A percentile compares a stretch with the other conserved stretches of the same genome.
phyloP scores from a whole-genome alignment of 2,797 vertebrate genomes.

The Kryptopterus vitreolus region DNA sequence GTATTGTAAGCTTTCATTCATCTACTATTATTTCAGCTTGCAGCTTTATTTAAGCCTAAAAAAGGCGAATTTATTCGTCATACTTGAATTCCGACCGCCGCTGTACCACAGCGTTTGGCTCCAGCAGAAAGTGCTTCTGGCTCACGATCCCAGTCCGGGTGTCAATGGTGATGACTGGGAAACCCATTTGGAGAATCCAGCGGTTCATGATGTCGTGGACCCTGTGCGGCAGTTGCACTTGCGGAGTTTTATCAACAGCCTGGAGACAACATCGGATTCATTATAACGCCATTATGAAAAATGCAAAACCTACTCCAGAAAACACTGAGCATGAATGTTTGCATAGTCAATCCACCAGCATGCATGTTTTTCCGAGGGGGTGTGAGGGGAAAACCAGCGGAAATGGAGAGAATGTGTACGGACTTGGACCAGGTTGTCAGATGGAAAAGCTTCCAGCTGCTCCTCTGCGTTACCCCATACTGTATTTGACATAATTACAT shows the following conservation, averaged over 20 bases:
- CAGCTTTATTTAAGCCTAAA: background rate
- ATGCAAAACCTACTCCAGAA: background rate
- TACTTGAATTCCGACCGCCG: conserved; percentile 84
- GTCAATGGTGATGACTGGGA: conserved; percentile 84
- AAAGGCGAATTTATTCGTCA: conserved; percentile 44
- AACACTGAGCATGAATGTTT: background rate
- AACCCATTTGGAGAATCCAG: conserved; percentile 97
- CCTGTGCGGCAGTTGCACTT: conserved; percentile 52
- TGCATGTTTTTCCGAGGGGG: background rate
- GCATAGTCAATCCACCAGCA: background rate
- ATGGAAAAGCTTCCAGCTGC: background rate
- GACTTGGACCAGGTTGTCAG: background rate
- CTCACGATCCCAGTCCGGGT: conserved; percentile 71
- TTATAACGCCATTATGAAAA: too few relatives aligned
- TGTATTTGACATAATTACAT: background rate
- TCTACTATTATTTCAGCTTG: background rate
- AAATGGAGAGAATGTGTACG: background rate
- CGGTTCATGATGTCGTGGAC: conserved; percentile 86
- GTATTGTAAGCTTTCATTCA: background rate
- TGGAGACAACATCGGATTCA: conserved; percentile 54
- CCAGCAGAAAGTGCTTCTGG: conserved; percentile 89
- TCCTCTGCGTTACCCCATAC: background rate
- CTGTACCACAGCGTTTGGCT: conserved; percentile 72
- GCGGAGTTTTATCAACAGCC: conserved; percentile 63
- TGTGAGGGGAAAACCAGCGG: background rate